These are phyloP conservation scores for Arnoldichthys spilopterus DNA, from an alignment of 2,797 vertebrate genomes.

Conservation along the genomic window DNA sequence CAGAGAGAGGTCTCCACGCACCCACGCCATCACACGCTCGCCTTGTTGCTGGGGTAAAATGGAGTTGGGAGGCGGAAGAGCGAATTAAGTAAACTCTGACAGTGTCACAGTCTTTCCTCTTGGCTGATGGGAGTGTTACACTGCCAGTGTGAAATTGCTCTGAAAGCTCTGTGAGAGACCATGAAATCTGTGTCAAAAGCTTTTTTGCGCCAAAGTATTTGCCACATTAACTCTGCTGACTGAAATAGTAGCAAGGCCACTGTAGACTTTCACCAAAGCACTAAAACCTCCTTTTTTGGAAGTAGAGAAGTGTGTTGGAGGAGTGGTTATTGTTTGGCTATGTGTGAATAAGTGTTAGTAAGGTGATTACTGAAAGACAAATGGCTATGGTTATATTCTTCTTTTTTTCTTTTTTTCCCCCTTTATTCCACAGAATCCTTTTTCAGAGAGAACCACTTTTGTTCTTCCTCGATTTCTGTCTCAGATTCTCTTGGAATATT, in stretches of 20 bases:
- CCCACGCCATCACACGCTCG: constrained; percentile 66
- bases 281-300: constrained; percentile 24
- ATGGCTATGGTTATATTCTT: not conserved
- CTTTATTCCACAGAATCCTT: not conserved
- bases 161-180: constrained; percentile 64
- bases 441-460: not conserved
- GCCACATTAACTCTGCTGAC: constrained; percentile 53
- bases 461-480: not conserved
- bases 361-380: not conserved
- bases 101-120: constrained; percentile 69
- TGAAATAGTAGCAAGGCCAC: constrained; percentile 50
- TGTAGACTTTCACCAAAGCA: constrained; percentile 27
- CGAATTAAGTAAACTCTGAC: constrained; percentile 73
- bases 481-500: constrained; percentile 27
- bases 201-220: constrained; percentile 54
- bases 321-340: constrained; percentile 3
- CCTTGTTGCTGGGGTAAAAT: constrained; percentile 79
- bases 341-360: not conserved
- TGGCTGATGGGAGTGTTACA: constrained; percentile 68
- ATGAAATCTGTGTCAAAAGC: constrained; percentile 54
- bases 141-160: constrained; percentile 67
- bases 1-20: constrained; percentile 69
- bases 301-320: constrained; percentile 8
- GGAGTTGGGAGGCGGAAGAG: constrained; percentile 68
- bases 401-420: too few relatives aligned